phyloP scores from a whole-genome alignment of 2,113 vertebrate species.

The Macrotus californicus region DNA sequence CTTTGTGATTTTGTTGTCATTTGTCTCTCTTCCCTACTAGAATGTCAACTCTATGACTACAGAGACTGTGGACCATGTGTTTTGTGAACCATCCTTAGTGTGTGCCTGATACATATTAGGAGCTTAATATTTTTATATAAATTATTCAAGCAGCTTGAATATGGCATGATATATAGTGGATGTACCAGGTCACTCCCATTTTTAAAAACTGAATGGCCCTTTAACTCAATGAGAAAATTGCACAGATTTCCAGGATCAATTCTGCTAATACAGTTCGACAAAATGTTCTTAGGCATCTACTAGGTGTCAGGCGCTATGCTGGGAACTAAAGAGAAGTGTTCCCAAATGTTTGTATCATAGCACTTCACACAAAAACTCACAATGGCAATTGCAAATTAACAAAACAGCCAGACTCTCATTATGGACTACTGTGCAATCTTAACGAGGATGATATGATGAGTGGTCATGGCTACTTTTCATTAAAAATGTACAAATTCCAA shows the following conservation, averaged over 20 bases:
- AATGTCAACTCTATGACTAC: neutral
- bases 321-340: neutral
- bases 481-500: neutral
- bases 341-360: neutral
- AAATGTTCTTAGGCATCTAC: neutral
- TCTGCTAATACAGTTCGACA: neutral
- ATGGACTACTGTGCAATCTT: neutral
- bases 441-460: neutral
- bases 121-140: constrained; percentile 8
- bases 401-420: constrained; percentile 8
- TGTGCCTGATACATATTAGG: neutral
- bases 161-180: neutral
- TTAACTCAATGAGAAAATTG: neutral
- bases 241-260: neutral
- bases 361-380: neutral
- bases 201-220: neutral
- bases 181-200: neutral
- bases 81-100: neutral
- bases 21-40: neutral
- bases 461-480: neutral
- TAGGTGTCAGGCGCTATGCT: neutral
- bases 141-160: neutral
- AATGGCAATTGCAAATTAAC: neutral
- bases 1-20: neutral
- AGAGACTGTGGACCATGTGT: neutral